Evolutionary conservation across 2,113 vertebrate genomes (phyloP).

Genomic region (Hiodon alosoides): DNA sequence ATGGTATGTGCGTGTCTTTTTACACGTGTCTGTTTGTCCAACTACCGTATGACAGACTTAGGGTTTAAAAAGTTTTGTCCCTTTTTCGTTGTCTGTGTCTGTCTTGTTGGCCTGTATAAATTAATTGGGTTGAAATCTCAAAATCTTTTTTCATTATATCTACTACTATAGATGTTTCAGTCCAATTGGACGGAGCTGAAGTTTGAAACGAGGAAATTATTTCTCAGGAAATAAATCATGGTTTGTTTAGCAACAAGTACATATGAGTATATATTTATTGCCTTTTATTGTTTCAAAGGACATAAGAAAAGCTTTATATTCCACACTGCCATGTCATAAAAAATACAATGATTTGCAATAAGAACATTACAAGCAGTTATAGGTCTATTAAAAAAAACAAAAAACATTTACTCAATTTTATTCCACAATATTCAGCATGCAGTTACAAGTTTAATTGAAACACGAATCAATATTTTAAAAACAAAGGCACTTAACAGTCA

Average conservation of each 20-base stretch:
- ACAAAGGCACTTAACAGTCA: conserved; percentile 36
- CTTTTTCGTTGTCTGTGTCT: not conserved
- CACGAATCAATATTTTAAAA: conserved; percentile 18
- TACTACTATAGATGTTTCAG: too few species aligned
- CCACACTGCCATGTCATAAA: not conserved
- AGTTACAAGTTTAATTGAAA: not conserved
- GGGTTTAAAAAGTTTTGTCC: not conserved
- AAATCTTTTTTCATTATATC: too few species aligned
- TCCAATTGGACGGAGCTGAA: too few species aligned
- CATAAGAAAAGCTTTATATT: not conserved
- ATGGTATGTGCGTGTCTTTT: too few species aligned
- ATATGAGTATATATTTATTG: not conserved
- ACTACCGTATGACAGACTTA: not conserved
- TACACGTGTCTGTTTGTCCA: not conserved
- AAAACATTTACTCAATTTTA: not conserved
- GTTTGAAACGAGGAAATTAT: too few species aligned
- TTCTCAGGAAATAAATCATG: not conserved
- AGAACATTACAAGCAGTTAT: not conserved
- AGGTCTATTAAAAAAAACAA: not conserved
- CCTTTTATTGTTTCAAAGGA: not conserved
- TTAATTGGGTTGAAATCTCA: too few species aligned
- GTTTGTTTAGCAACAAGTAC: not conserved
- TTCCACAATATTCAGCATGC: conserved; percentile 19
- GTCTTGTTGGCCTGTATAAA: too few species aligned
- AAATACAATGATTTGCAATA: conserved; percentile 12